Evolutionary conservation across 2,888 invertebrate species (phyloP).

Genomic region (Nemotelus nigrinus): DNA sequence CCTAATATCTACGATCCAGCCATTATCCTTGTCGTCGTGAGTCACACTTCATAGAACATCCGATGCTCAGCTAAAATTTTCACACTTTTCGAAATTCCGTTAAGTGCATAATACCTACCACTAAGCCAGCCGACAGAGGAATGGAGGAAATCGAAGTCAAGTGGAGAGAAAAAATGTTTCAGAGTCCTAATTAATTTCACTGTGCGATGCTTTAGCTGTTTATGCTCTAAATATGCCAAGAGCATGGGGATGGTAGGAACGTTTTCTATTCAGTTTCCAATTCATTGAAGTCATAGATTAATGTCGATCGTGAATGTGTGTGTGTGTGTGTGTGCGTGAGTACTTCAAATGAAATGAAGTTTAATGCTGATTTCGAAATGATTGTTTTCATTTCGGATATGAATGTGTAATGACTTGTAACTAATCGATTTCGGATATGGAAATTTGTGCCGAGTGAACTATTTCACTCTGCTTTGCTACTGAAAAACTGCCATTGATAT

Average conservation of each 20-base stretch:
- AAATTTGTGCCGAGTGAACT: background rate
- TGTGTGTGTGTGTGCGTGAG: too few relatives aligned
- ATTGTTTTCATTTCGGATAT: background rate
- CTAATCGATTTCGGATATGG: background rate
- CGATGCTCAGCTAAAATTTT: background rate
- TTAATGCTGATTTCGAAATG: background rate
- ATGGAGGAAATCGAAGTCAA: background rate
- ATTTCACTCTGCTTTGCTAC: too few relatives aligned
- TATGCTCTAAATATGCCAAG: background rate
- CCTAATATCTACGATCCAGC: too few relatives aligned
- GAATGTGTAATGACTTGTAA: background rate
- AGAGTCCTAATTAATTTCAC: conserved; percentile 4
- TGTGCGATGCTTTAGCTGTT: background rate
- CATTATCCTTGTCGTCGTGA: too few relatives aligned
- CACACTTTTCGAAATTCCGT: conserved; percentile 1
- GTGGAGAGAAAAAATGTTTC: background rate
- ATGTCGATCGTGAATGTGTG: background rate
- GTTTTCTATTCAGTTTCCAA: background rate
- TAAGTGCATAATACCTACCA: background rate
- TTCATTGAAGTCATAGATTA: background rate
- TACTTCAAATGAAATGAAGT: background rate
- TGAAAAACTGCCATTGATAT: too few relatives aligned
- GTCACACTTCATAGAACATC: background rate
- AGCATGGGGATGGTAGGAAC: background rate
- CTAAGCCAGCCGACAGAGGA: background rate